phyloP scores from a whole-genome alignment of 1,140 invertebrate genomes.

The Formica selysi region DNA sequence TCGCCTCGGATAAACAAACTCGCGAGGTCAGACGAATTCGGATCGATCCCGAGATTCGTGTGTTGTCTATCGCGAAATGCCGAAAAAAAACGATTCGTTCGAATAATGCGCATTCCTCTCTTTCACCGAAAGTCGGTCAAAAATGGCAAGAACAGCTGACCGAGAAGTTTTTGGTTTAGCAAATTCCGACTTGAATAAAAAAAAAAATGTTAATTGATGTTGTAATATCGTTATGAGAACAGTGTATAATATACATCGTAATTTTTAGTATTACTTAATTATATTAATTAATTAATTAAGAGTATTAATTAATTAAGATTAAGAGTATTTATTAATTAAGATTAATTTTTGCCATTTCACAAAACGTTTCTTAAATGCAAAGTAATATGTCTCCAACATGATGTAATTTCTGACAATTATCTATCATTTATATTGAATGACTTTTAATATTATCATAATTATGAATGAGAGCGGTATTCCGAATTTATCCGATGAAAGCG shows the following conservation, averaged over 20 bases:
- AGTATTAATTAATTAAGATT: too few relatives aligned
- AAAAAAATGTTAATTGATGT: not conserved
- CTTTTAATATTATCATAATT: too few relatives aligned
- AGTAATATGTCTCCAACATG: too few relatives aligned
- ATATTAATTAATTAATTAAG: too few relatives aligned
- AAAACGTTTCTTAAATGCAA: too few relatives aligned
- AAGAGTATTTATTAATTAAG: too few relatives aligned
- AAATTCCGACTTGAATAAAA: not conserved
- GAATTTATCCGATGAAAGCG: not conserved
- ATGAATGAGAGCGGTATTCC: not conserved
- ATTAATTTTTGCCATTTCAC: too few relatives aligned
- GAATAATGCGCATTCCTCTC: not conserved
- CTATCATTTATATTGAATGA: too few relatives aligned
- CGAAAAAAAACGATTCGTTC: slow-evolving; percentile 4
- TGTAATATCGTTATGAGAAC: too few relatives aligned
- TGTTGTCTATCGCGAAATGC: slow-evolving; percentile 17
- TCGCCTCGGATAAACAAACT: slow-evolving; percentile 44
- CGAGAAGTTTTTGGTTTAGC: not conserved
- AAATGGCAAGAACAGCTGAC: not conserved
- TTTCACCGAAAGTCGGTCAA: not conserved
- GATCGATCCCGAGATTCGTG: slow-evolving; percentile 53
- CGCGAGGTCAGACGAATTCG: slow-evolving; percentile 26
- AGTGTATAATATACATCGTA: not conserved
- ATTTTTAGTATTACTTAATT: not conserved
- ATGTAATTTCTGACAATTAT: too few relatives aligned